phyloP scores from a whole-genome alignment of 2,797 vertebrate species.

The Sebastes glaucus region DNA sequence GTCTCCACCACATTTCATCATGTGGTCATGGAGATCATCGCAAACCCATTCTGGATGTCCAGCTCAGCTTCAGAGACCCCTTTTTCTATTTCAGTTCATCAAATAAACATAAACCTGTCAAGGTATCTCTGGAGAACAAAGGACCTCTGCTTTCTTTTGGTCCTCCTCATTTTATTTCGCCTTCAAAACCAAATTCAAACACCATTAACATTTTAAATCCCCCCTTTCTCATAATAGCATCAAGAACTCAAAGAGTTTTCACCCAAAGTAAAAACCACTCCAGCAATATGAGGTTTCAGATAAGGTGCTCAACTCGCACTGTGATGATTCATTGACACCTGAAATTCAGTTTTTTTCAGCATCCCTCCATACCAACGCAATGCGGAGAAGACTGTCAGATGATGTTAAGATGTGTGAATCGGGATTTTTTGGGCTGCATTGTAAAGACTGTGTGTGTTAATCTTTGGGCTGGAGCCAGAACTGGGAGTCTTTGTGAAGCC shows the following conservation, averaged over 20 bases:
- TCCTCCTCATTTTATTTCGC: conserved; percentile 26
- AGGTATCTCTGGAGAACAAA: conserved; percentile 54
- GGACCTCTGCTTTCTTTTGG: conserved; percentile 17
- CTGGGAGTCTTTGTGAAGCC: conserved; percentile 40
- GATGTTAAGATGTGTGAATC: conserved; percentile 6
- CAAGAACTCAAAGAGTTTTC: neutral
- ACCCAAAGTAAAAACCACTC: conserved; percentile 2
- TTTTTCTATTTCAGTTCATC: conserved; percentile 47
- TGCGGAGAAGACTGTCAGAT: neutral
- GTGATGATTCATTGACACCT: neutral
- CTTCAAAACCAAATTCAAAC: conserved; percentile 49
- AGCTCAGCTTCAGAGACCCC: conserved; percentile 4
- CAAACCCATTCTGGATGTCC: neutral
- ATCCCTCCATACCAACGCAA: conserved; percentile 3
- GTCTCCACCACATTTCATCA: neutral
- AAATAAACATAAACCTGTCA: conserved; percentile 69
- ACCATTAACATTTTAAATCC: conserved; percentile 59
- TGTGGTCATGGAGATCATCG: neutral
- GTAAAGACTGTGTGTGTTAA: conserved; percentile 28
- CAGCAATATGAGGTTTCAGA: conserved; percentile 4
- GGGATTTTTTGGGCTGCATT: conserved; percentile 1
- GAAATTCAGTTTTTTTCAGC: neutral
- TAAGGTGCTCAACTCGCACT: neutral
- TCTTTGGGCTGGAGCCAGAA: conserved; percentile 40
- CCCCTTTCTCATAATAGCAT: conserved; percentile 21